phyloP scores from a whole-genome alignment of 2,797 vertebrate genomes.

The Melanotaenia pygmaea region DNA sequence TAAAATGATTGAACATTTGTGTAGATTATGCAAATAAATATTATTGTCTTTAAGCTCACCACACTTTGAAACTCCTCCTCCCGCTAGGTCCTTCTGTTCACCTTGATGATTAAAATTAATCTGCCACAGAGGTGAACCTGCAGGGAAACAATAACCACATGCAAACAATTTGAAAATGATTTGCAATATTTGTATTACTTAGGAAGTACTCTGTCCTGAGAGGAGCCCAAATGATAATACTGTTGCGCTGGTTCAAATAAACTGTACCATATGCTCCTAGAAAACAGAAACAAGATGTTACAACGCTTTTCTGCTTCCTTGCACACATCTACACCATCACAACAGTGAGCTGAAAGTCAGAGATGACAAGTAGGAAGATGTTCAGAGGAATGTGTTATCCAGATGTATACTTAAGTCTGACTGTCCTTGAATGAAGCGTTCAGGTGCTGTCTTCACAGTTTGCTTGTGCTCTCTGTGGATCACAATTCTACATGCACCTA shows the following conservation, averaged over 20 bases:
- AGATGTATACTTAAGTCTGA: slow-evolving; percentile 51
- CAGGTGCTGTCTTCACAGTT: slow-evolving; percentile 40
- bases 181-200: slow-evolving; percentile 33
- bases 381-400: slow-evolving; percentile 53
- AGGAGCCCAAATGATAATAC: neutral
- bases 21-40: neutral
- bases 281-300: slow-evolving; percentile 23
- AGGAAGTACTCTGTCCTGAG: slow-evolving; percentile 28
- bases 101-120: neutral
- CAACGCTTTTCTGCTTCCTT: slow-evolving; percentile 8
- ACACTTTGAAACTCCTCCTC: neutral
- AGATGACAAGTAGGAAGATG: slow-evolving; percentile 33
- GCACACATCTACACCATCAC: slow-evolving; percentile 20
- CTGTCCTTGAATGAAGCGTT: slow-evolving; percentile 28
- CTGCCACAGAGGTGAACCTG: neutral
- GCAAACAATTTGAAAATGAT: slow-evolving; percentile 23
- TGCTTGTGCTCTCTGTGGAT: slow-evolving; percentile 27
- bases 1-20: slow-evolving; percentile 1
- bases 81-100: neutral
- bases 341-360: slow-evolving; percentile 10
- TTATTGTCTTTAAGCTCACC: slow-evolving; percentile 10
- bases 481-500: neutral
- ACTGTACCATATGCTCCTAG: slow-evolving; percentile 46
- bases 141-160: slow-evolving; percentile 1
- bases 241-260: slow-evolving; percentile 36